Percentiles rank a stretch among this genome's conserved stretches.
These are phyloP conservation scores for Camelus dromedarius DNA, from an alignment of 2,113 vertebrate genomes.

Conservation along the genomic window DNA sequence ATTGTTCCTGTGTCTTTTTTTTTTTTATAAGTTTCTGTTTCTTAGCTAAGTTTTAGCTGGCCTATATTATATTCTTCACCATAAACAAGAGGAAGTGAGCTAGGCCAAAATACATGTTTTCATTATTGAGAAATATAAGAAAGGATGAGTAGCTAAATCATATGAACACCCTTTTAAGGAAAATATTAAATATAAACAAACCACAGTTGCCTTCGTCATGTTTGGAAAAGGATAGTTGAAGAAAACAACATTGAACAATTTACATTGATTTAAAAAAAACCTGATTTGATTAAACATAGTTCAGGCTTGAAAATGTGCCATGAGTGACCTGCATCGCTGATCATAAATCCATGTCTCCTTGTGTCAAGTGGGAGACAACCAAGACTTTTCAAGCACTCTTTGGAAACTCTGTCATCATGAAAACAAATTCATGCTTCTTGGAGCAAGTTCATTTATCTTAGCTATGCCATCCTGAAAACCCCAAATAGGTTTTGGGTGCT, in stretches of 20 bases:
- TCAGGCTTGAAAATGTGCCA: background rate
- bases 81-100: background rate
- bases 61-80: background rate
- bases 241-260: background rate
- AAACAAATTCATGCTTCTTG: background rate
- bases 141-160: background rate
- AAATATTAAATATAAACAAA: background rate
- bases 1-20: background rate
- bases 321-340: background rate
- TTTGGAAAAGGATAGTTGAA: background rate
- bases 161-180: background rate
- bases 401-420: background rate
- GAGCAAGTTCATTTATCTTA: background rate
- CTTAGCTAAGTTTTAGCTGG: background rate
- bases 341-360: background rate
- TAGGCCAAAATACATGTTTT: background rate
- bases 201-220: background rate
- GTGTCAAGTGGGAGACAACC: background rate
- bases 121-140: background rate
- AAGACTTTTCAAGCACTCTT: background rate
- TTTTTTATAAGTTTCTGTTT: background rate
- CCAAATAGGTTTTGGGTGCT: background rate
- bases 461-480: background rate
- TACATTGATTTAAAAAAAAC: background rate
- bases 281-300: background rate